Percentiles rank a stretch among this genome's conserved stretches.
Conservation (phyloP, 2,797 vertebrate species). For the Malacoraja senta region DNA sequence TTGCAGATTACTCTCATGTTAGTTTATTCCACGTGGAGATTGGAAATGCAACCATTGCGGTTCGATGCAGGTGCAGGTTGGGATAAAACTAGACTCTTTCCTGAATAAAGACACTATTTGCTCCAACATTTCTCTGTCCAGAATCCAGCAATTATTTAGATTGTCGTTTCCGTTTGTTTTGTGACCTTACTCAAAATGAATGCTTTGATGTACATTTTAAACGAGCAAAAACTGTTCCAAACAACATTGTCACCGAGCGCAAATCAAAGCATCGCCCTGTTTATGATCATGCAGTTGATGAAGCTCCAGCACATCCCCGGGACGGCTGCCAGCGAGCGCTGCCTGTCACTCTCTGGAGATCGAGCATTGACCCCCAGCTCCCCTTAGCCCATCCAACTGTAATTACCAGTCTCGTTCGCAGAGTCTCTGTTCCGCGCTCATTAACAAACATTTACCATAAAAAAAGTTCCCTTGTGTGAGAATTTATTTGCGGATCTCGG, state of each 20-base stretch:
- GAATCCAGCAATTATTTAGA: background rate
- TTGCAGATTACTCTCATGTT: background rate
- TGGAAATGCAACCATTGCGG: background rate
- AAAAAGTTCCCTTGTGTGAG: slow-evolving; percentile 53
- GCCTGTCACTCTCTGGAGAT: background rate
- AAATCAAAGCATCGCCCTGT: background rate
- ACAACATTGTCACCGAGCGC: background rate
- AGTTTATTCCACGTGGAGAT: too few relatives aligned
- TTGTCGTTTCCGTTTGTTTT: background rate
- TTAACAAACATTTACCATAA: slow-evolving; percentile 53
- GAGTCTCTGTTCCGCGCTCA: slow-evolving; percentile 57
- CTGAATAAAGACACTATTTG: background rate
- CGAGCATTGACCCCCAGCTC: background rate
- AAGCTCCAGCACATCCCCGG: background rate
- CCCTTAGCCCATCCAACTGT: slow-evolving; percentile 52
- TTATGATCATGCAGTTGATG: background rate
- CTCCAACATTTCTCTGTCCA: background rate
- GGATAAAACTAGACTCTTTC: background rate
- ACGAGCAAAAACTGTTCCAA: background rate
- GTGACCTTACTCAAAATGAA: background rate
- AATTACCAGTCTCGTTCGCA: slow-evolving; percentile 65
- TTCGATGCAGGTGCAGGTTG: background rate
- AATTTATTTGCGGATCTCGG: slow-evolving; percentile 37
- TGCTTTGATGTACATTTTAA: slow-evolving; percentile 16
- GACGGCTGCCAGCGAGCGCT: background rate